Conservation (phyloP, 2,888 invertebrate species). For the Drosophila ustulata region DNA sequence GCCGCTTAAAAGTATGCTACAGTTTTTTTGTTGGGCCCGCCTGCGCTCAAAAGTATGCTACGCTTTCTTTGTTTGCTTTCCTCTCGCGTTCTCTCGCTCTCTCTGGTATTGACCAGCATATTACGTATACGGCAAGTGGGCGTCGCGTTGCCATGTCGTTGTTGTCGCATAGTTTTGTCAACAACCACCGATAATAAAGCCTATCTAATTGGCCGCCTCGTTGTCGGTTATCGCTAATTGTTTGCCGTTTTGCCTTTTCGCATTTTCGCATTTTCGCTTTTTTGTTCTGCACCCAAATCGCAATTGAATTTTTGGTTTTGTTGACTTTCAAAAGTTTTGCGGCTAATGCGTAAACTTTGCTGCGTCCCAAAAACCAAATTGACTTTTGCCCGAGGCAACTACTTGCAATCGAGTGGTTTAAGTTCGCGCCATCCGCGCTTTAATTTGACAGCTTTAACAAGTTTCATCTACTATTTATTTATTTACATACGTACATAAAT, state of each 20-base stretch:
- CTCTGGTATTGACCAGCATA: neutral
- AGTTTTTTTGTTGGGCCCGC: constrained; percentile 13
- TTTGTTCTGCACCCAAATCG: neutral
- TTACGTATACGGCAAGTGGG: neutral
- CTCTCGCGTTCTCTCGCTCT: neutral
- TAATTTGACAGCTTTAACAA: neutral
- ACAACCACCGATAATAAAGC: neutral
- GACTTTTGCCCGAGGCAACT: constrained; percentile 15
- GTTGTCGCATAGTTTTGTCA: neutral
- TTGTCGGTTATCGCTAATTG: constrained; percentile 32
- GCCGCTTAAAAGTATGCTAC: constrained; percentile 58
- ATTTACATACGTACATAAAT: no score
- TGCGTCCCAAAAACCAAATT: constrained; percentile 7
- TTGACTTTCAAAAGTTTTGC: constrained; percentile 7
- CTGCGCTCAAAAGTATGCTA: constrained; percentile 21
- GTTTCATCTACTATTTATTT: neutral
- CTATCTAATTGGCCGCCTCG: constrained; percentile 16
- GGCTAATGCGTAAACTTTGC: constrained; percentile 33
- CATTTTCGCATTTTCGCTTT: neutral
- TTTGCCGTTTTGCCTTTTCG: constrained; percentile 13
- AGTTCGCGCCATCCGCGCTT: constrained; percentile 1
- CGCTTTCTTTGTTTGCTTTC: constrained; percentile 4
- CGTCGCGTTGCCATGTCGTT: neutral
- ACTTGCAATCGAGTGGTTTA: neutral
- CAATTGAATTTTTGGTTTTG: constrained; percentile 27